Conservation (phyloP, 2,797 vertebrate genomes). For the Hozukius guyotensis region DNA sequence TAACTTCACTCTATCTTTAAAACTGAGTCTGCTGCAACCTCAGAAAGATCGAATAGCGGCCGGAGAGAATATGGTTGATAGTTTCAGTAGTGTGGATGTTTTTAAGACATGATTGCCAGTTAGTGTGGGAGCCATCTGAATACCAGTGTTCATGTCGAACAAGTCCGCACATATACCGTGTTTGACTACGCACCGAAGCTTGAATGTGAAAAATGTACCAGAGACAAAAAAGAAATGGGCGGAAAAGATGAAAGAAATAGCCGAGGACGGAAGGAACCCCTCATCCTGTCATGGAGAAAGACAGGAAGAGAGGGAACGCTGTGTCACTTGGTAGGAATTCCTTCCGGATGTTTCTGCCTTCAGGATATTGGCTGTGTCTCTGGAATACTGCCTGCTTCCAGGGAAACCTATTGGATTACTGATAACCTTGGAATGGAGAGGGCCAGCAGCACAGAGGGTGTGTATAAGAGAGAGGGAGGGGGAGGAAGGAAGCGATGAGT, state of each 20-base stretch:
- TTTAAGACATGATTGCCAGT: constrained; percentile 3
- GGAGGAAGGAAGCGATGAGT: background rate
- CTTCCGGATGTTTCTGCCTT: constrained; percentile 70
- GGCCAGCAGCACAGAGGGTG: constrained; percentile 41
- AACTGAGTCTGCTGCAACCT: too few species aligned
- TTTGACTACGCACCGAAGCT: background rate
- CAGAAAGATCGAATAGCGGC: too few species aligned
- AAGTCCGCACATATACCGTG: background rate
- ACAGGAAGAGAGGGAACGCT: constrained; percentile 43
- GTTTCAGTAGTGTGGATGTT: background rate
- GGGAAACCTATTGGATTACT: constrained; percentile 77
- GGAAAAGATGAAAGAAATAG: constrained; percentile 14
- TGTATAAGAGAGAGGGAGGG: constrained; percentile 1
- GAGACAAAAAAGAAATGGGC: background rate
- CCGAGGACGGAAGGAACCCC: constrained; percentile 5
- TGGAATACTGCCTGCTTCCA: constrained; percentile 65
- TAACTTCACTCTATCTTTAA: too few species aligned
- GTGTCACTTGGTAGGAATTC: constrained; percentile 60
- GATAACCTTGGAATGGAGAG: constrained; percentile 76
- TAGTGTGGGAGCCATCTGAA: background rate
- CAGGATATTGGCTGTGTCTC: constrained; percentile 65
- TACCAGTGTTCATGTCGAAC: background rate
- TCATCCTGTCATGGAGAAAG: constrained; percentile 36
- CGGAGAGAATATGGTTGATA: background rate
- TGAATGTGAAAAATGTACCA: background rate